phyloP scores from a whole-genome alignment of 2,113 vertebrate genomes.

The Cheilinus undulatus region DNA sequence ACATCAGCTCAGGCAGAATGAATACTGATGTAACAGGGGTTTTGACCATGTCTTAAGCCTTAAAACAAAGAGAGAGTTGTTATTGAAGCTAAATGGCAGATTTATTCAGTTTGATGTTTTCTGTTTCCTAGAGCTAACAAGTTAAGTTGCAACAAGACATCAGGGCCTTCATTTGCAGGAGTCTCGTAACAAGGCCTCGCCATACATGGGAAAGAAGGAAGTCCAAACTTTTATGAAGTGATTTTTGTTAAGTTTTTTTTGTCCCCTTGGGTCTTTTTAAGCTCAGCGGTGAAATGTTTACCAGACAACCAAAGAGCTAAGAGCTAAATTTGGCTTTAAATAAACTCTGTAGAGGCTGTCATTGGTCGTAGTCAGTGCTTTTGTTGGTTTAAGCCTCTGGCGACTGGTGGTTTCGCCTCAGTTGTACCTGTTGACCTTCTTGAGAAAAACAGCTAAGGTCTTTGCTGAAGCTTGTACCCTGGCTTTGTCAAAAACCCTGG shows the following conservation, averaged over 20 bases:
- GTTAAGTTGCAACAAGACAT: too few relatives aligned
- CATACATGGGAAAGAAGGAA: background rate
- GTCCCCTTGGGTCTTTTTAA: background rate
- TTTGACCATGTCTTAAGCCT: background rate
- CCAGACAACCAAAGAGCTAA: constrained; percentile 16
- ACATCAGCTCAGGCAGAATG: background rate
- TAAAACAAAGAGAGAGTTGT: background rate
- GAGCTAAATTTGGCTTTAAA: constrained; percentile 47
- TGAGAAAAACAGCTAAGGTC: constrained; percentile 33
- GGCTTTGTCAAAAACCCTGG: constrained; percentile 42
- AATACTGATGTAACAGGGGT: background rate
- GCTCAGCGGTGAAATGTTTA: constrained; percentile 24
- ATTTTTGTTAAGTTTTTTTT: too few relatives aligned
- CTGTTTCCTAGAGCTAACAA: too few relatives aligned
- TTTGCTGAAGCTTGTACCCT: constrained; percentile 46
- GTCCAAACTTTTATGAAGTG: background rate
- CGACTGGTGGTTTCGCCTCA: constrained; percentile 32
- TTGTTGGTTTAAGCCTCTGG: constrained; percentile 41
- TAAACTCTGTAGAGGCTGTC: constrained; percentile 40
- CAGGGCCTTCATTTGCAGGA: background rate
- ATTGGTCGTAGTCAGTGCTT: constrained; percentile 53
- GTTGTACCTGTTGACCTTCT: constrained; percentile 61
- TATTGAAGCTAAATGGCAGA: background rate
- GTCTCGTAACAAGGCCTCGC: too few relatives aligned
- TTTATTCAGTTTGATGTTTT: background rate